Percentiles rank a stretch among this genome's conserved stretches.
These are phyloP conservation scores for Asbolus verrucosus DNA, from an alignment of 1,140 invertebrate species.

Conservation along the genomic window DNA sequence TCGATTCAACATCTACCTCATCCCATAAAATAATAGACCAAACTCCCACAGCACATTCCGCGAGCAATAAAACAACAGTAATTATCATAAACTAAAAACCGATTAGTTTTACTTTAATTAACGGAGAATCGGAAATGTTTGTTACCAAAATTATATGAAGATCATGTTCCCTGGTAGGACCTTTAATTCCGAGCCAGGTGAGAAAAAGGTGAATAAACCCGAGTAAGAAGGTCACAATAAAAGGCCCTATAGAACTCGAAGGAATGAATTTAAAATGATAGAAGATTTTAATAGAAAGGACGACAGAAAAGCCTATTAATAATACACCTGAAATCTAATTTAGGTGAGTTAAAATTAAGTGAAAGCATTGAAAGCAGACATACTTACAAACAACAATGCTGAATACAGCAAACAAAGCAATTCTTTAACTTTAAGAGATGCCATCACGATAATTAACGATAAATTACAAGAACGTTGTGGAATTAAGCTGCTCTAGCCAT, in stretches of 20 bases:
- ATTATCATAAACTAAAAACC: constrained; percentile 60
- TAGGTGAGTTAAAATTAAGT: constrained; percentile 36
- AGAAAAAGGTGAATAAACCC: constrained; percentile 60
- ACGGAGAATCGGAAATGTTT: neutral
- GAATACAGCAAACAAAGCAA: constrained; percentile 60
- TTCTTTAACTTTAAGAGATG: constrained; percentile 60
- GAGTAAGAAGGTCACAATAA: constrained; percentile 57
- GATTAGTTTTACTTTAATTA: neutral
- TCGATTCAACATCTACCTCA: constrained; percentile 53
- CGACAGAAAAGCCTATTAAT: constrained; percentile 56
- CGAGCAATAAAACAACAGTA: constrained; percentile 56
- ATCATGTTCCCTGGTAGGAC: constrained; percentile 60
- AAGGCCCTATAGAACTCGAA: constrained; percentile 57
- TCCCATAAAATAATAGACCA: constrained; percentile 61
- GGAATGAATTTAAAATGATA: constrained; percentile 62
- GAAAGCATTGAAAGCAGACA: neutral
- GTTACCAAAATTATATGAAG: constrained; percentile 61
- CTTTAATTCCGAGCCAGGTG: constrained; percentile 62
- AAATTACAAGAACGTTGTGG: neutral
- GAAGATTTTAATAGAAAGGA: constrained; percentile 59
- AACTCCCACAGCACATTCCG: constrained; percentile 57
- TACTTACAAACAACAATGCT: constrained; percentile 61
- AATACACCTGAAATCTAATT: constrained; percentile 59
- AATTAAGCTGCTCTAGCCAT: constrained; percentile 12
- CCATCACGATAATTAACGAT: constrained; percentile 48